Evolutionary conservation across 2,888 invertebrate species (phyloP), one percentile per base, ranked within the genome.

Genomic region (Holacanthella duospinosa): DNA sequence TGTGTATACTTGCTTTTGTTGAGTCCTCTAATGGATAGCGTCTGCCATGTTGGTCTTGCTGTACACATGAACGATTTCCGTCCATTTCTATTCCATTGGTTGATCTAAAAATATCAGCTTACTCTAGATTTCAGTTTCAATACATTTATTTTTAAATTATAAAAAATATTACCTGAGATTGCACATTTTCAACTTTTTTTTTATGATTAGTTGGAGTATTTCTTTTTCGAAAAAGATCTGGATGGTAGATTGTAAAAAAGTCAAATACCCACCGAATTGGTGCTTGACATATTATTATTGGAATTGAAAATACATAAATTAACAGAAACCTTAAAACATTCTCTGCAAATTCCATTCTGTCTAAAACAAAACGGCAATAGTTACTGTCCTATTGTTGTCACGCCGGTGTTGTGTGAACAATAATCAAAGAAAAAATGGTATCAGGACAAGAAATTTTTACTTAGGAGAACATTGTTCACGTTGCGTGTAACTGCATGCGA

Each of bases 31-130:
- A 55, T 6, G 3, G 55, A 28, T 3, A 55, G 27, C 3, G 55
- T 28, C 25, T 55, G 27, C 55, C 55, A 55, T 12, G 24, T 6
- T 9, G 55, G 55, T 55, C 55, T 55, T 27, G 28, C 29, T 16
- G 55, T 55, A 26, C 55, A 55, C 55, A 55, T 55, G 25, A 6
- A 26, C 27, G 6, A 9, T 29, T 55, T 55, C 6, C 55, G 55
- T 28, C 55, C 55, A 55, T 4, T 55, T 26, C 16, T 6, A 55
- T 55, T 12, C 55, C 55, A 55, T 48, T 9, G 9, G 6, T 36
- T 36, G 36, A 36, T 36, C 36, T 36, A 36, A 9, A 6, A 6
- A 16, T 36, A 36, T 36, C 16, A 16, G 36, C n/a, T n/a, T 9
- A 36, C 36, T 6, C 6, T 9, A 9, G 36, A 36, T 16, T 9